Base-by-base conservation (phyloP, 2,888 invertebrate genomes). In the Ophioninae sp. region DNA sequence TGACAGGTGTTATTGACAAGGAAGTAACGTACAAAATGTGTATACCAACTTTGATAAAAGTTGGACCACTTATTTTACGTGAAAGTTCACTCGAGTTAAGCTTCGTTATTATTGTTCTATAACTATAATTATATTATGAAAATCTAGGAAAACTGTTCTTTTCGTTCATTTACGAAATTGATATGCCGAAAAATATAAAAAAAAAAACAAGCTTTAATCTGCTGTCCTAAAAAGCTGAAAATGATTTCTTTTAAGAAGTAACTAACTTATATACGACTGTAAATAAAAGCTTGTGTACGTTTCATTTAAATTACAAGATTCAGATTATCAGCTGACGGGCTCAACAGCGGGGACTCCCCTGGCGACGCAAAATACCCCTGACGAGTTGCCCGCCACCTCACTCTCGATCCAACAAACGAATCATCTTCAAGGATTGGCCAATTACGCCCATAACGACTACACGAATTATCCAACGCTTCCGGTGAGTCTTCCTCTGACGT, bases 261-360 rank as follows among this genome's bases (percentile, higher is more conserved):
- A 30, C 3, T 30, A 30, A 30, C 3, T 30, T 30, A 30, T 30
- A 30, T 30, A 30, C 30, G 30, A 30, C 30, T 30, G 1, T 30
- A 30, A 30, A 30, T 30, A 3, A 30, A 30, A 30, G 30, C 50
- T 50, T 50, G 17, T 13, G 0, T 17, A 87, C 78, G 82, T 85
- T 82, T 74, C 78, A 67, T 75, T 81, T 78, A 72, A 74, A 85
- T 82, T 64, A 56, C 77, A 88, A 95, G 96, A 96, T 94, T 95
- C 95, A 87, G 96, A 96, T 94, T 96, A 96, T 93, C 96, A 96
- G 93, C 94, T 96, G 91, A 93, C 93, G 70, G 95, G 95, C 90
- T 95, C 95, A 90, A 95, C 95, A 89, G 95, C 94, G 87, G 95
- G 95, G 92, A 95, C 95, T 87, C 95, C 95, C 83, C 94, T 95